These are phyloP conservation scores for Cydia fagiglandana DNA, from an alignment of 1,140 invertebrate species.

Conservation along the genomic window DNA sequence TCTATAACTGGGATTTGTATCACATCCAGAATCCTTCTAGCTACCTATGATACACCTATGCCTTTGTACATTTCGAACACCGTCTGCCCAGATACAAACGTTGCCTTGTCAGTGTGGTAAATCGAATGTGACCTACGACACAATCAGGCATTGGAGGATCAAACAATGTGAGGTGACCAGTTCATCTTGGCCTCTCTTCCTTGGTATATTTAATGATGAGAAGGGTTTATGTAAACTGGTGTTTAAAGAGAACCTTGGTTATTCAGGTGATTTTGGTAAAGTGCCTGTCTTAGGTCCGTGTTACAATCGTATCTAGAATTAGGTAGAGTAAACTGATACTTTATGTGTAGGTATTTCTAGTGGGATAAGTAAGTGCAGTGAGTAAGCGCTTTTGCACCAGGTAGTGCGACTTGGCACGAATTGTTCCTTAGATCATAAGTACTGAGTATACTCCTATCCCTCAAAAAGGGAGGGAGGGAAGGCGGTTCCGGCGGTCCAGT, in stretches of 20 bases:
- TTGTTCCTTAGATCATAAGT: too few relatives aligned
- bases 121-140: conserved; percentile 12
- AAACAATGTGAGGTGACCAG: not conserved
- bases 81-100: not conserved
- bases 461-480: too few relatives aligned
- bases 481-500: too few relatives aligned
- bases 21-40: not conserved
- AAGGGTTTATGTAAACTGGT: not conserved
- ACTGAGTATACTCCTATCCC: too few relatives aligned
- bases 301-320: not conserved
- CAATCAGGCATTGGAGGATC: conserved; percentile 7
- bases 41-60: not conserved
- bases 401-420: too few relatives aligned
- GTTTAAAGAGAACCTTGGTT: not conserved
- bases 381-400: too few relatives aligned
- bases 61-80: not conserved
- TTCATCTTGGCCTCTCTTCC: not conserved
- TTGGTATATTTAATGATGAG: not conserved
- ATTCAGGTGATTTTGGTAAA: conserved; percentile 9
- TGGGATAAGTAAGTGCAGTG: too few relatives aligned
- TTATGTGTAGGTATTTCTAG: too few relatives aligned
- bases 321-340: too few relatives aligned
- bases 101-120: conserved; percentile 6
- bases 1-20: too few relatives aligned
- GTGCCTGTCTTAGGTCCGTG: not conserved